These are phyloP conservation scores for Stratiomys singularior DNA, from an alignment of 2,888 invertebrate genomes.

Conservation along the genomic window DNA sequence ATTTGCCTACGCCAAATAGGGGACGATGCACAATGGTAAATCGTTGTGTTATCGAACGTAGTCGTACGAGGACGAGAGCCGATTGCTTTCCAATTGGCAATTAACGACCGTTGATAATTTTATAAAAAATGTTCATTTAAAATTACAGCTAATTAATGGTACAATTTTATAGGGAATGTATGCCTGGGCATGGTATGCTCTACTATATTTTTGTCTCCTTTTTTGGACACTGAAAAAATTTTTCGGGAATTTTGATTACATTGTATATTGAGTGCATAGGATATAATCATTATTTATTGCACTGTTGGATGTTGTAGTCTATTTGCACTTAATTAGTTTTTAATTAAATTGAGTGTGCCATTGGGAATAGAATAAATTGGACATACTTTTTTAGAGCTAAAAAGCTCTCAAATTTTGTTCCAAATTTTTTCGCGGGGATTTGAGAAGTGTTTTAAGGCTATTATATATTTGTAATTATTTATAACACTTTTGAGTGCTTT, in stretches of 20 bases:
- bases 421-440: too few species aligned
- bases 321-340: constrained; percentile 37
- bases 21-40: not conserved
- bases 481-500: too few species aligned
- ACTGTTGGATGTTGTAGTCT: constrained; percentile 7
- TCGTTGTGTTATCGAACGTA: constrained; percentile 23
- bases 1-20: constrained; percentile 27
- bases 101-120: constrained; percentile 48
- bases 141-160: constrained; percentile 49
- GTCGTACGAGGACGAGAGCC: constrained; percentile 3
- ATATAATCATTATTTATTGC: constrained; percentile 40
- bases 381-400: too few species aligned
- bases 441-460: too few species aligned
- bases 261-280: not conserved
- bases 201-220: not conserved
- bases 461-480: too few species aligned
- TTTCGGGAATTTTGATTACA: constrained; percentile 22
- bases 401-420: too few species aligned
- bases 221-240: not conserved
- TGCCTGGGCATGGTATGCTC: not conserved
- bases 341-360: constrained; percentile 14
- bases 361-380: not conserved
- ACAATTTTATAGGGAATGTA: constrained; percentile 21
- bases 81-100: constrained; percentile 47
- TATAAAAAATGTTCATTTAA: constrained; percentile 48